Percentiles rank a stretch among this genome's conserved stretches.
These are phyloP conservation scores for Eulemur rubriventer DNA, from an alignment of 2,797 vertebrate genomes.

Conservation along the genomic window DNA sequence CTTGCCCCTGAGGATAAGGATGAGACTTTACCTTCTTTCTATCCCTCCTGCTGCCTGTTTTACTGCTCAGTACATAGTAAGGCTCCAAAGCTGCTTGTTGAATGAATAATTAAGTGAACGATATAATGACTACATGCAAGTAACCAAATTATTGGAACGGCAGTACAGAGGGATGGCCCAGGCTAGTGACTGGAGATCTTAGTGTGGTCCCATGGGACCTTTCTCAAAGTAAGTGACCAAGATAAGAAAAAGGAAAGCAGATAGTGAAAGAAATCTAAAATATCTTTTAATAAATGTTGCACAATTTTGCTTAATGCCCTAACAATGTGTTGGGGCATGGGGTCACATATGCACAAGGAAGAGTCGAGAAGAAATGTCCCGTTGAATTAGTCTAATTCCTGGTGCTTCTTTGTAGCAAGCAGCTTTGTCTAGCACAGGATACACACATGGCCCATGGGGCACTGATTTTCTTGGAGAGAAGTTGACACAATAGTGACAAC, in stretches of 20 bases:
- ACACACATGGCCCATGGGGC: neutral
- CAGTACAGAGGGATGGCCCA: neutral
- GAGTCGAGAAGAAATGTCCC: neutral
- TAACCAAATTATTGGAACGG: neutral
- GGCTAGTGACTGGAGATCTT: neutral
- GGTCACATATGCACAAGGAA: neutral
- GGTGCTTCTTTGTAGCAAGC: neutral
- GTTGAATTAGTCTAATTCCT: neutral
- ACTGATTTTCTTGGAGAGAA: neutral
- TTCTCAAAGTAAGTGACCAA: conserved; percentile 39
- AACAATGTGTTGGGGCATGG: neutral
- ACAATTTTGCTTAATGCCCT: neutral
- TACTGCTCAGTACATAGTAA: neutral
- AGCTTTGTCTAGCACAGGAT: neutral
- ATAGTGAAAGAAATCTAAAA: conserved; percentile 28
- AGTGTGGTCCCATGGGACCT: neutral
- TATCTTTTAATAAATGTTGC: conserved; percentile 1
- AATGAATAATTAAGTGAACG: neutral
- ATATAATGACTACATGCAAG: neutral
- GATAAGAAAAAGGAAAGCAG: conserved; percentile 42
- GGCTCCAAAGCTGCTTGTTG: neutral
- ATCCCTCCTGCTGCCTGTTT: neutral
- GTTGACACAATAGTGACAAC: neutral
- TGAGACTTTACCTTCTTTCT: neutral
- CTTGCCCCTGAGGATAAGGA: neutral